phyloP scores from a whole-genome alignment of 2,113 vertebrate species.

The Thinocorus orbignyianus region DNA sequence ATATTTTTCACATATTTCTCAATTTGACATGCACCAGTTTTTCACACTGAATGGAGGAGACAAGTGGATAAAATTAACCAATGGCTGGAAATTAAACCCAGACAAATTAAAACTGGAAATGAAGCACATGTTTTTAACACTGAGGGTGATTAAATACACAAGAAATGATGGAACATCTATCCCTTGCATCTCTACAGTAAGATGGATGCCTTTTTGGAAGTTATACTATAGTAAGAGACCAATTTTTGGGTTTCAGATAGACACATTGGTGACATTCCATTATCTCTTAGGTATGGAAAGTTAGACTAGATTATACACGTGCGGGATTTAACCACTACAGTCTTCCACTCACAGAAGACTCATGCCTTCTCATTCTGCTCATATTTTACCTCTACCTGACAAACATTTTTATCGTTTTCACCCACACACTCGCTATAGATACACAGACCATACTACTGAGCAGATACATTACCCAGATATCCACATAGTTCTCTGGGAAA shows the following conservation, averaged over 20 bases:
- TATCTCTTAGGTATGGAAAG: background rate
- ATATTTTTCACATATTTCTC: conserved; percentile 26
- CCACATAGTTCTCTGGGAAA: background rate
- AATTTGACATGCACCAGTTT: background rate
- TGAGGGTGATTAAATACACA: background rate
- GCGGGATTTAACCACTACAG: background rate
- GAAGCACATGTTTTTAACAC: background rate
- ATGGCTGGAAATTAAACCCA: background rate
- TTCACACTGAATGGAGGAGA: background rate
- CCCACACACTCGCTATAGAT: background rate
- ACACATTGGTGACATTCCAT: background rate
- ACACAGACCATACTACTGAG: background rate
- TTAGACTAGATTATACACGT: background rate
- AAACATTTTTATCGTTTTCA: background rate
- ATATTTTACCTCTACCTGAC: background rate
- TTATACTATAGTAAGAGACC: background rate
- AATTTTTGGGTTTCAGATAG: background rate
- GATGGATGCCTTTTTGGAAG: background rate
- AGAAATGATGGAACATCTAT: background rate
- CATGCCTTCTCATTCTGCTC: background rate
- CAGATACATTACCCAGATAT: background rate
- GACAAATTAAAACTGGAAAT: conserved; percentile 34
- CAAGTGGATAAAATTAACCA: conserved; percentile 28
- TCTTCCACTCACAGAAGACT: background rate
- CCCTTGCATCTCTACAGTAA: background rate